Base-by-base conservation (phyloP, 2,113 vertebrate species). In the Peromyscus leucopus region DNA sequence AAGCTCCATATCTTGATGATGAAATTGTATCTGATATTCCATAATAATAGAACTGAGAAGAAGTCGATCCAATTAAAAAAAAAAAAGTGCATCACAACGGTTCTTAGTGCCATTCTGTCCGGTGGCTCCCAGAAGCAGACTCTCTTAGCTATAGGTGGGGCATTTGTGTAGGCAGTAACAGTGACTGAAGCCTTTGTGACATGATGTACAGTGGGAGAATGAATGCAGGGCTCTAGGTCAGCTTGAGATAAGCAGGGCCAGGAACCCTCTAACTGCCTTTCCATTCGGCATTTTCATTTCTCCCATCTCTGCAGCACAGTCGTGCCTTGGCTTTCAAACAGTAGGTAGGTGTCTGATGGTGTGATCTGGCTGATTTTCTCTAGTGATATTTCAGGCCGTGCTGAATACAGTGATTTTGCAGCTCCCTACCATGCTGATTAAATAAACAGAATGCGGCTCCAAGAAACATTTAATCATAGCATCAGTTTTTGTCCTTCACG, bases 11-110 rank as follows among this genome's bases (percentile, higher is more conserved):
- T 91, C 95, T 92, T 98, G 92, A 93, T 97, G 97, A 96, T 98
- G 97, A 97, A 97, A 96, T 39, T 59, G 93, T 59, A 93, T 95
- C 95, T 69, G 71, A 86, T 96, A 98, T 98, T 96, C 95, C 95
- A 97, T 97, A 98, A 95, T 74, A 63, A 83, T 96, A 55, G 98
- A 98, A 98, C 97, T 98, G 98, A 98, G 97, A 98, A 97, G 95
- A 98, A 98, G 98, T 96, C 74, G 97, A 98, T 98, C 97, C 97
- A 98, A 98, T 98, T 98, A 98, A 97, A 11, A 51, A 48, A 3
- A 3, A 42, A 51, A 51, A 98, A 97, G 95, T 46, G 28, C 92
- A 93, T 96, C 97, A 97, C 85, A 96, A 94, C 2, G 11, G 94
- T 96, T 97, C 82, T 98, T 97, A 97, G 94, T 97, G 97, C 86